These are phyloP conservation scores for Chrysoperla carnea DNA, from an alignment of 1,140 invertebrate species.

Conservation along the genomic window DNA sequence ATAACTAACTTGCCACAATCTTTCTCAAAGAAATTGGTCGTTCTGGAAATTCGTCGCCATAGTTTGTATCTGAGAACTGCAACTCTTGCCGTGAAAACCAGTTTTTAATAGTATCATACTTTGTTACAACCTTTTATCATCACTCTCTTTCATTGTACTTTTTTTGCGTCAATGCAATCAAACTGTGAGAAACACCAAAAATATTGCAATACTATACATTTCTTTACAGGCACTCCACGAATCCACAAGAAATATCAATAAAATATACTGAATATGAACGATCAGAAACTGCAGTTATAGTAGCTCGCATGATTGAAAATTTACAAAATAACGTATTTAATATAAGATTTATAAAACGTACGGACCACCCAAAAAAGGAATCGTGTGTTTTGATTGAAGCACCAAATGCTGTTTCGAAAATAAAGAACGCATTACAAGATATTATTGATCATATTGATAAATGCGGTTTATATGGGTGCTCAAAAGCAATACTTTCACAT, in stretches of 20 bases:
- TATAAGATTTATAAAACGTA: slow-evolving; percentile 11
- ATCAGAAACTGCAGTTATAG: background rate
- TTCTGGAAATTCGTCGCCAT: too few species aligned
- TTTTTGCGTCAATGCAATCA: too few species aligned
- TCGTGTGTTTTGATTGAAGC: too few species aligned
- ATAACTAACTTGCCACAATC: too few species aligned
- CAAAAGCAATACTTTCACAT: slow-evolving; percentile 31
- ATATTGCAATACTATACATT: slow-evolving; percentile 2
- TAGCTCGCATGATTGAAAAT: slow-evolving; percentile 4
- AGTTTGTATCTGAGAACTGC: too few species aligned
- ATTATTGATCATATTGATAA: slow-evolving; percentile 27
- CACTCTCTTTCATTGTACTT: too few species aligned
- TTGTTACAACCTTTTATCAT: too few species aligned
- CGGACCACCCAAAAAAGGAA: slow-evolving; percentile 1
- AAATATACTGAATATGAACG: slow-evolving; percentile 8
- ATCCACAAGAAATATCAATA: slow-evolving; percentile 31
- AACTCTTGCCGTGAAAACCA: too few species aligned
- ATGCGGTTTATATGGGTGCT: slow-evolving; percentile 39
- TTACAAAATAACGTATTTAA: slow-evolving; percentile 7
- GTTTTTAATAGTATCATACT: too few species aligned
- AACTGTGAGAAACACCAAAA: too few species aligned
- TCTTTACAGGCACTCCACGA: slow-evolving; percentile 39
- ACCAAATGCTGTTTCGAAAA: too few species aligned
- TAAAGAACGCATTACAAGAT: slow-evolving; percentile 21
- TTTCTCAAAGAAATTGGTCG: too few species aligned